Evolutionary conservation across 2,113 vertebrate genomes (phyloP), one percentile per base, ranked within the genome.

Genomic region (Chionomys nivalis): DNA sequence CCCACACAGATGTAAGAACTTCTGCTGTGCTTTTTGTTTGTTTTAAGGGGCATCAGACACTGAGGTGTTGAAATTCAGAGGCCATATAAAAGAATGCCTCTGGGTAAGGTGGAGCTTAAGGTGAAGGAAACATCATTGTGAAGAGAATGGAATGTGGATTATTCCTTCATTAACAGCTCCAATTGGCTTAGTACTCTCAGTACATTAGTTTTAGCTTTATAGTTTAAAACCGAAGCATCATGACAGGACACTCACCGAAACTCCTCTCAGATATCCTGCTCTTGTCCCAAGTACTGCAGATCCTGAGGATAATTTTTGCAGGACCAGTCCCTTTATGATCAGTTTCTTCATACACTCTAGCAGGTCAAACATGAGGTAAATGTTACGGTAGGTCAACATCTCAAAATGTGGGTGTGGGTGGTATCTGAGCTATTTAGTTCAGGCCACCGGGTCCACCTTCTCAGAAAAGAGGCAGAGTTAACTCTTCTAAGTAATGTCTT

Each of bases 221-320:
- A 39, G 55, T 17, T 9, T 61, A 76, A 68, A 89, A 9, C 13
- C 36, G 68, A 94, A 44, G 16, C 68, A 72, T 72, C 17, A 21
- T n/a, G 1, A 9, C 0, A 1, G 12, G 36, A n/a, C 5, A 7
- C 7, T n/a, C 68, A 19, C 3, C 1, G 17, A 21, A 72, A 21
- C 1, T n/a, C 68, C 17, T 9, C 36, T 72, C 16, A 0, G 2
- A 70, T 70, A 70, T 8, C 6, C 68, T 36, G 68, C 33, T 8
- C 16, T 33, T 72, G 68, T 3, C 68, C 36, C 36, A 36, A 7
- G 14, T n/a, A 13, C 7, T n/a, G 28, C 5, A n/a, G 16, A n/a
- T n/a, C 3, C 68, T 19, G 68, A 36, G 16, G 16, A 19, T n/a
- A 36, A 7, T 9, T n/a, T n/a, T 33, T 3, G 3, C 68, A 72